These are phyloP conservation scores for Bovichtus variegatus DNA, from an alignment of 2,797 vertebrate species.

Conservation along the genomic window DNA sequence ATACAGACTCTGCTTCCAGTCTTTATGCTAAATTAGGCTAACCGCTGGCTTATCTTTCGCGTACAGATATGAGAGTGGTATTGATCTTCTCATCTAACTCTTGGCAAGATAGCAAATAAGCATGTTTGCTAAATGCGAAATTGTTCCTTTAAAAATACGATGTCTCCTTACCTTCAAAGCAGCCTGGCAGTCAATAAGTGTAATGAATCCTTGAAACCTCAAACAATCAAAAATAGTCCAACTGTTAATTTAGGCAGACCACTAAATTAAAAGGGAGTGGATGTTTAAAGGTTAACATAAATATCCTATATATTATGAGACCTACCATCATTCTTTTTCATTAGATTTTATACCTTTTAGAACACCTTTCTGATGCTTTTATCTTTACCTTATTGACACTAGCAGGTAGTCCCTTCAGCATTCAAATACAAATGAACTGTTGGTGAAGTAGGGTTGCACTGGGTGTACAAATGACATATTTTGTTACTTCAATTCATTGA, in stretches of 20 bases:
- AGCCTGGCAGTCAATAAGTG: not conserved
- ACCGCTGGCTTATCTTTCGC: too few species aligned
- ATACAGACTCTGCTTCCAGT: not conserved
- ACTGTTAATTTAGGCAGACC: not conserved
- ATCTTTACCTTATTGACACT: not conserved
- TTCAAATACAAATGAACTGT: not conserved
- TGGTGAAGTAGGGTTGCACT: not conserved
- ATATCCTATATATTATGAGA: not conserved
- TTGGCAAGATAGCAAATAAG: too few species aligned
- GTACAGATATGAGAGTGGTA: too few species aligned
- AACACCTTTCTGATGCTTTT: not conserved
- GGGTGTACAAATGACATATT: not conserved
- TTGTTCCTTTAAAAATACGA: not conserved
- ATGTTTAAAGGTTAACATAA: not conserved
- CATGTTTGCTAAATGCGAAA: not conserved
- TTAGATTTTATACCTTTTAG: not conserved
- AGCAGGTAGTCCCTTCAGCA: not conserved
- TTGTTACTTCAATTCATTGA: not conserved
- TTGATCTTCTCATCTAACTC: too few species aligned
- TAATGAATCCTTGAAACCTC: not conserved
- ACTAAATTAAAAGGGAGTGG: not conserved
- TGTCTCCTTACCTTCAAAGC: not conserved
- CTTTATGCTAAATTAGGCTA: not conserved
- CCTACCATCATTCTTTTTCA: not conserved
- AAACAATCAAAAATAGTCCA: not conserved